Conservation (phyloP, 2,797 vertebrate species). For the Rousettus madagascariensis region DNA sequence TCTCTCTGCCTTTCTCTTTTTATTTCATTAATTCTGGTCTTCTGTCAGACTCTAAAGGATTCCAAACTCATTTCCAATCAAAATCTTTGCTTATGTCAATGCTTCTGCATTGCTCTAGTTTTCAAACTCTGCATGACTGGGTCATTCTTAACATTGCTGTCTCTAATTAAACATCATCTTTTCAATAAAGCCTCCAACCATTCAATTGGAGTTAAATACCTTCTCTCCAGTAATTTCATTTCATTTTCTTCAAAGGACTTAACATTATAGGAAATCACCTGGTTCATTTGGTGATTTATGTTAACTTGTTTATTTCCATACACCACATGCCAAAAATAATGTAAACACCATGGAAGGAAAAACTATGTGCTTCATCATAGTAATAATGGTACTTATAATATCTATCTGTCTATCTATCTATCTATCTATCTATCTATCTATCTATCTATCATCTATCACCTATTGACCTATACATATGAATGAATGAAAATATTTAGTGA, state of each 20-base stretch:
- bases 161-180: not conserved
- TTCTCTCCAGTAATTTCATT: not conserved
- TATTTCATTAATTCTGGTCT: not conserved
- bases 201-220: not conserved
- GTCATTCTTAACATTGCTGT: not conserved
- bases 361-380: not conserved
- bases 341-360: not conserved
- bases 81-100: not conserved
- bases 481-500: conserved; percentile 25
- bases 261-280: not conserved
- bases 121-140: not conserved
- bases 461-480: not conserved
- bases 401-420: too few species aligned
- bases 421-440: too few species aligned
- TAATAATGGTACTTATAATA: not conserved
- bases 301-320: not conserved
- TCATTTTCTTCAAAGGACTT: not conserved
- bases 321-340: not conserved
- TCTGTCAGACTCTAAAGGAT: not conserved
- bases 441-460: too few species aligned
- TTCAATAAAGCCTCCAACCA: not conserved
- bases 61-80: not conserved
- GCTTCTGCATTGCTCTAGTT: not conserved
- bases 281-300: not conserved
- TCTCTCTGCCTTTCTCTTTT: not conserved